A percentile compares a stretch with the other conserved stretches of the same genome.
phyloP scores from a whole-genome alignment of 2,113 vertebrate species.

The Ranitomeya imitator region DNA sequence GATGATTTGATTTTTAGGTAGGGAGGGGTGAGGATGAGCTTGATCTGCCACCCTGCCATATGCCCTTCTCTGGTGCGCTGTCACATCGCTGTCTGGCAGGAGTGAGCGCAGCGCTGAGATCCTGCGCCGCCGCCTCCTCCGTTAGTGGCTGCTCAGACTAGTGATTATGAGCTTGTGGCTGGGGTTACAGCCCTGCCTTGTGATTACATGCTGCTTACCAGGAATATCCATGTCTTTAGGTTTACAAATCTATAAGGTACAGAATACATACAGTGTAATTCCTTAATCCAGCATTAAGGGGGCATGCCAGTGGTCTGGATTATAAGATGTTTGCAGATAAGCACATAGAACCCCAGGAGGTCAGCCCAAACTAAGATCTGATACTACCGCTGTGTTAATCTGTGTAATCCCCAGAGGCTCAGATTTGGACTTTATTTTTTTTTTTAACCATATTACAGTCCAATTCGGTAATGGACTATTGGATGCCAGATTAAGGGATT shows the following conservation, averaged over 20 bases:
- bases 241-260: neutral
- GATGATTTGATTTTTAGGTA: neutral
- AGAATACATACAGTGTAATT: neutral
- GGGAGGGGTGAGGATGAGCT: neutral
- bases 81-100: constrained; percentile 55
- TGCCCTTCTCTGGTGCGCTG: constrained; percentile 34
- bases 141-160: constrained; percentile 47
- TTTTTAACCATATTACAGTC: too few relatives aligned
- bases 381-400: too few relatives aligned
- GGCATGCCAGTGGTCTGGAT: neutral
- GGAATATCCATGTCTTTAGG: neutral
- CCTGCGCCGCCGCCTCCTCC: constrained; percentile 49
- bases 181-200: constrained; percentile 10
- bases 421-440: too few relatives aligned
- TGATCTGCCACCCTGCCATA: constrained; percentile 32
- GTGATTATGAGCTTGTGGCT: constrained; percentile 29
- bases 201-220: constrained; percentile 10
- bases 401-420: too few relatives aligned
- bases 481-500: too few relatives aligned
- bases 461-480: too few relatives aligned
- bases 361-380: too few relatives aligned
- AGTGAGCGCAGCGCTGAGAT: constrained; percentile 19
- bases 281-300: too few relatives aligned
- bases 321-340: neutral
- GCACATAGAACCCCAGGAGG: neutral